These are phyloP conservation scores for Poecilia velifera DNA, from an alignment of 2,797 vertebrate genomes.

Conservation along the genomic window DNA sequence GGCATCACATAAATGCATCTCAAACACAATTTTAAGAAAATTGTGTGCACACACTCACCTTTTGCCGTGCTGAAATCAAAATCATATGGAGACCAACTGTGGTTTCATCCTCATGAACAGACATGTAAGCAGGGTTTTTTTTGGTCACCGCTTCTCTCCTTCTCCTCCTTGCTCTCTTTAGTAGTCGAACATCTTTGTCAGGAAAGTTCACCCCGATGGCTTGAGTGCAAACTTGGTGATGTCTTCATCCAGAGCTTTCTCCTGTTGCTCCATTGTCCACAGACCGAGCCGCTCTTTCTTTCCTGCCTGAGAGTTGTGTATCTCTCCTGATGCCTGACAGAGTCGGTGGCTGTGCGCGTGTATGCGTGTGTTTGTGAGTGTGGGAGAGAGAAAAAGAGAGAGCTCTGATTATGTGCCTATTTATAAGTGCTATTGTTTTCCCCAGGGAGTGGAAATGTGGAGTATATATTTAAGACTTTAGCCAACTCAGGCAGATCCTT, in stretches of 20 bases:
- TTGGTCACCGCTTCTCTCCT: neutral
- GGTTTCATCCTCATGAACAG: slow-evolving; percentile 54
- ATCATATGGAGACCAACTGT: slow-evolving; percentile 33
- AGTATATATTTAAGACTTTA: slow-evolving; percentile 57
- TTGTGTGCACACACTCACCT: slow-evolving; percentile 62
- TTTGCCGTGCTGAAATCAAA: slow-evolving; percentile 25
- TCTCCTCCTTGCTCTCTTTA: slow-evolving; percentile 31
- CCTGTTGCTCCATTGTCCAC: slow-evolving; percentile 62
- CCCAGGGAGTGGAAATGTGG: slow-evolving; percentile 56
- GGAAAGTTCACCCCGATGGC: slow-evolving; percentile 32
- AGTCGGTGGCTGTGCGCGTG: slow-evolving; percentile 21
- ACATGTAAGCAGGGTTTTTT: slow-evolving; percentile 11
- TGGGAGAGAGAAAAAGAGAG: slow-evolving; percentile 42
- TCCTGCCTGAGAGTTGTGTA: slow-evolving; percentile 58
- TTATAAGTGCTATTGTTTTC: slow-evolving; percentile 72
- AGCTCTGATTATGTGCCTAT: slow-evolving; percentile 74
- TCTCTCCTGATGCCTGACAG: slow-evolving; percentile 54
- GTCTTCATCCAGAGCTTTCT: slow-evolving; percentile 52
- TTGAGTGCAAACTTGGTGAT: slow-evolving; percentile 49
- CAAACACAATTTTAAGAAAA: neutral
- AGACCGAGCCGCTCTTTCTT: slow-evolving; percentile 49
- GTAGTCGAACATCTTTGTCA: slow-evolving; percentile 19
- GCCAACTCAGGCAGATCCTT: slow-evolving; percentile 51
- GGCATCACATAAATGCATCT: neutral
- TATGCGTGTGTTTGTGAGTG: slow-evolving; percentile 15